These are phyloP conservation scores for Donacobius atricapilla DNA, from an alignment of 2,113 vertebrate genomes.

Conservation along the genomic window DNA sequence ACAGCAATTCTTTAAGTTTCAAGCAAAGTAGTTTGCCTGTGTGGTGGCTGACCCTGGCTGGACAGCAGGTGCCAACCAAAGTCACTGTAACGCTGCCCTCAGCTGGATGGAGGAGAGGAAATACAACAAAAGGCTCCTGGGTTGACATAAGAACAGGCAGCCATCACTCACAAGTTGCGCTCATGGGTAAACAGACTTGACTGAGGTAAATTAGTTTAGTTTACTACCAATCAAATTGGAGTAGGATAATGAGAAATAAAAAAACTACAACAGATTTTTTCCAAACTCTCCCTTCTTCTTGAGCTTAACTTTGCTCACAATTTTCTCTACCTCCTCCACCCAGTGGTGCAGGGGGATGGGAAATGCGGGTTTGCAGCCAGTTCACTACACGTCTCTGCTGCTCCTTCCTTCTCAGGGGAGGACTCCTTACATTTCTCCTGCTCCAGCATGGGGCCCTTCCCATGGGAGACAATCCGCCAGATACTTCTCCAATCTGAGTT, in stretches of 20 bases:
- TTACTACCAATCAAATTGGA: neutral
- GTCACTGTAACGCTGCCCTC: neutral
- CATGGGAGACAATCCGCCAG: neutral
- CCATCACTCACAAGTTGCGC: fast-evolving
- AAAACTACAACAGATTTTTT: neutral
- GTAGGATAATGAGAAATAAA: neutral
- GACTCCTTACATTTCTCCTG: neutral
- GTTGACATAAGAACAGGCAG: neutral
- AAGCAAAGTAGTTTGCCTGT: neutral
- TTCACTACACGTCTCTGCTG: neutral
- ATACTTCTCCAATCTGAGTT: neutral
- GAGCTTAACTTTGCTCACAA: neutral
- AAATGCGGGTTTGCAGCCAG: neutral
- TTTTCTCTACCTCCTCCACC: neutral
- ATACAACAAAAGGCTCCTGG: neutral
- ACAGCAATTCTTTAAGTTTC: neutral
- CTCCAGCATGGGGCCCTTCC: neutral
- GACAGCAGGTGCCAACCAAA: neutral
- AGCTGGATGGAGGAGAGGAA: neutral
- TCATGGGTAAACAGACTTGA: neutral
- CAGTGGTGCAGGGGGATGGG: neutral
- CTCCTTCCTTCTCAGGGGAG: neutral
- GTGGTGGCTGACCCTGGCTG: neutral
- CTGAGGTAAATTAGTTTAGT: neutral
- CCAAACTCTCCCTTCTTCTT: neutral